A percentile compares a stretch with the other conserved stretches of the same genome.
phyloP scores from a whole-genome alignment of 2,888 invertebrate species.

The Dromius quadrimaculatus region DNA sequence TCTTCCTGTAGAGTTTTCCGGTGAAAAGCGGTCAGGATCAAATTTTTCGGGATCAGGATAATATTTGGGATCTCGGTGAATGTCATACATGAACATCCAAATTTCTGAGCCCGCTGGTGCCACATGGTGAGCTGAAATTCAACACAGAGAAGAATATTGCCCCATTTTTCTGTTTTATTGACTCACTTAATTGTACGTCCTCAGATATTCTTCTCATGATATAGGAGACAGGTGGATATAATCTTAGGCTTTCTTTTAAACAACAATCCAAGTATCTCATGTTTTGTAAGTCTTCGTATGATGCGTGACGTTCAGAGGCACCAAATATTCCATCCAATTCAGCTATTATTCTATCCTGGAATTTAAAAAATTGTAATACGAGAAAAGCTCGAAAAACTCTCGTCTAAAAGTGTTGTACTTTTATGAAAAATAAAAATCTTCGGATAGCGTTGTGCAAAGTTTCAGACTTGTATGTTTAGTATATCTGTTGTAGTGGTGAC shows the following conservation, averaged over 20 bases:
- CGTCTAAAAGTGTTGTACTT: too few relatives aligned
- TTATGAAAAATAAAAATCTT: too few relatives aligned
- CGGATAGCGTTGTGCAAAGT: too few relatives aligned
- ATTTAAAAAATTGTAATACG: constrained; percentile 17
- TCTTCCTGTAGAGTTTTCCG: constrained; percentile 60
- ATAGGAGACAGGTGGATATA: constrained; percentile 77
- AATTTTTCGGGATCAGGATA: constrained; percentile 66
- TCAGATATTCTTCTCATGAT: constrained; percentile 70
- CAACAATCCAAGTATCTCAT: constrained; percentile 76
- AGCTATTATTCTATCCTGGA: constrained; percentile 64
- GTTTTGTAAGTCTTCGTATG: constrained; percentile 70
- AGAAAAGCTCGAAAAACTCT: constrained; percentile 52
- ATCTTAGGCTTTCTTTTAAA: constrained; percentile 74
- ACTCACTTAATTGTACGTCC: constrained; percentile 61
- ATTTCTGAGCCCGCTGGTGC: constrained; percentile 48
- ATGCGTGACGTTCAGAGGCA: constrained; percentile 66
- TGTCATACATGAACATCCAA: constrained; percentile 63
- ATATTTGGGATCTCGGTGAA: constrained; percentile 64
- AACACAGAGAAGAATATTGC: neutral
- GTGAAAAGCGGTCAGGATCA: constrained; percentile 66
- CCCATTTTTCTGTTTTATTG: neutral
- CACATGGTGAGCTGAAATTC: constrained; percentile 48
- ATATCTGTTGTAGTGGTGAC: too few relatives aligned
- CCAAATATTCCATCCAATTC: constrained; percentile 67
- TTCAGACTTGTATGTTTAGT: too few relatives aligned